Evolutionary conservation across 2,888 invertebrate species (phyloP), one percentile per base, ranked within the genome.

Genomic region (Coleophora deauratella): DNA sequence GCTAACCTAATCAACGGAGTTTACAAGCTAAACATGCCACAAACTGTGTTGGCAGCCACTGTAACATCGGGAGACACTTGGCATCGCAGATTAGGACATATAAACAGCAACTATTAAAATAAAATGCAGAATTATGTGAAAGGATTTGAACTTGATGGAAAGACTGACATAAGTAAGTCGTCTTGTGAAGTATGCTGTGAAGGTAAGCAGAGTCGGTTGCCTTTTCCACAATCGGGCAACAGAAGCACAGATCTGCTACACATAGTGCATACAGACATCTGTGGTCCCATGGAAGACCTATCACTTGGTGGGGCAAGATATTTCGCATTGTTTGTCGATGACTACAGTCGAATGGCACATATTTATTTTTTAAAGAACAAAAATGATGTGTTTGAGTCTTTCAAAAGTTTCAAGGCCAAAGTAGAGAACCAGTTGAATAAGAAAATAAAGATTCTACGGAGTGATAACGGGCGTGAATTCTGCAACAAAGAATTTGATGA

Each of bases 41-140:
- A 21, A n/a, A n/a, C n/a, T n/a, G n/a, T n/a, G n/a, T 21, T 21
- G 21, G 21, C 6, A 21, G 21, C 21, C 3, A 4, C 21, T 4
- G 21, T 21, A 4, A 40, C 35, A 7, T 44, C 45, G 4, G 41
- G 44, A 42, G 45, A 51, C 30, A 36, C 45, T 27, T 56, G 54
- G 52, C 52, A 57, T 44, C 27, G 54, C 27, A 43, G 57, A 8
- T 31, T 57, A 7, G 53, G 51, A 28, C 54, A 52, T 43, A 42
- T 54, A n/a, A 57, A 57, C 39, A 52, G 50, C 33, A 33, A 48
- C 9, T 49, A 52, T 41, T 38, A 51, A 32, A 52, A 50, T 14
- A 51, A 50, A 33, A 55, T 53, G 49, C 43, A 50, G 37, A 40
- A 54, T 46, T 52, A 51, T 46, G 54, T 52, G 10, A 14, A 49